phyloP scores from a whole-genome alignment of 2,797 vertebrate species.

The Coracias cyanogaster region DNA sequence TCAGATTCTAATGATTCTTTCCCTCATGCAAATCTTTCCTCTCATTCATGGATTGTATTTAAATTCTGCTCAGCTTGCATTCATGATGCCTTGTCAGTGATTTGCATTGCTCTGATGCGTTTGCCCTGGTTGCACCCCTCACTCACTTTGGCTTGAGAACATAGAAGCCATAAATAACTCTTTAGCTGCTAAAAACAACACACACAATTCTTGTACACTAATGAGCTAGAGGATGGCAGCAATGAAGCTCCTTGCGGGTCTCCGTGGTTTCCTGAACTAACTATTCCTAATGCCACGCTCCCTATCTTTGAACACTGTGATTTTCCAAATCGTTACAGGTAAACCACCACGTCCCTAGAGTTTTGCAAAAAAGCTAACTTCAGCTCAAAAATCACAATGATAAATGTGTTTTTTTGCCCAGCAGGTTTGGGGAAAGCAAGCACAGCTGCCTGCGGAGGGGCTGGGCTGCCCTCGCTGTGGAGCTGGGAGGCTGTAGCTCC shows the following conservation, averaged over 20 bases:
- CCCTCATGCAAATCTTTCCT: constrained; percentile 73
- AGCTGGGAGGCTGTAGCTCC: not conserved
- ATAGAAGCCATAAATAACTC: constrained; percentile 71
- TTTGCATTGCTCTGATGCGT: constrained; percentile 73
- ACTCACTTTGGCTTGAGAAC: constrained; percentile 75
- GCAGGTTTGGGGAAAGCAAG: not conserved
- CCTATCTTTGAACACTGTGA: not conserved
- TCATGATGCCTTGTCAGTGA: constrained; percentile 73
- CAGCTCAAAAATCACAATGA: not conserved
- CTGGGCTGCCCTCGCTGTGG: not conserved
- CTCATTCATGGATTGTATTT: constrained; percentile 77
- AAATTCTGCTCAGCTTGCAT: constrained; percentile 76
- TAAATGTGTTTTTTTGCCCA: not conserved
- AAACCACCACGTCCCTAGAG: not conserved
- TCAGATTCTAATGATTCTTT: constrained; percentile 76
- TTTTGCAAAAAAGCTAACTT: not conserved
- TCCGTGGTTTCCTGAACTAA: constrained; percentile 8
- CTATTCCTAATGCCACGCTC: not conserved
- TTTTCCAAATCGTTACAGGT: not conserved
- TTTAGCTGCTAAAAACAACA: constrained; percentile 71
- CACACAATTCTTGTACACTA: constrained; percentile 68
- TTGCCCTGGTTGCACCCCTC: constrained; percentile 74
- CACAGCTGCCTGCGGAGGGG: accelerated
- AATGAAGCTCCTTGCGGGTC: constrained; percentile 50
- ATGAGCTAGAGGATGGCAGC: constrained; percentile 68